Percentiles rank a stretch among this genome's conserved stretches.
Conservation (phyloP, 2,888 invertebrate genomes). For the Mythimna impura region DNA sequence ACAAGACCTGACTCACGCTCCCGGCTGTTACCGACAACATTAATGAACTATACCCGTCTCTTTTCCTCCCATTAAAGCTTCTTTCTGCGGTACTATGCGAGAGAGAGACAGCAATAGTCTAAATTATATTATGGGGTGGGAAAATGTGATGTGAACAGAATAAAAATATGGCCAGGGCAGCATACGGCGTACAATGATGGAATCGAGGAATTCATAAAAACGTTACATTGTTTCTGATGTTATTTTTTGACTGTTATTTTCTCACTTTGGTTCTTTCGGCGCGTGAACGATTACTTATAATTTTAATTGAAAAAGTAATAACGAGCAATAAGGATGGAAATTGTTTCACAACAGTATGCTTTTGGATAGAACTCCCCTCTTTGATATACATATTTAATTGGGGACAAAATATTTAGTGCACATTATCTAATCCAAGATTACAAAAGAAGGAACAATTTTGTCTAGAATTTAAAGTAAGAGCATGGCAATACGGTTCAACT, state of each 20-base stretch:
- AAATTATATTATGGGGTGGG: conserved; percentile 68
- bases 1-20: conserved; percentile 58
- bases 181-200: conserved; percentile 69
- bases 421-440: too few relatives aligned
- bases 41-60: conserved; percentile 65
- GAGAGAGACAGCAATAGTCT: conserved; percentile 64
- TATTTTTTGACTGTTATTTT: conserved; percentile 43
- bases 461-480: too few relatives aligned
- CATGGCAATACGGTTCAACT: background rate
- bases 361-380: too few relatives aligned
- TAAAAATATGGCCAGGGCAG: conserved; percentile 75
- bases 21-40: conserved; percentile 55
- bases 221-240: conserved; percentile 36
- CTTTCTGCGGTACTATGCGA: conserved; percentile 28
- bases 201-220: conserved; percentile 65
- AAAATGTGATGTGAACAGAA: conserved; percentile 75
- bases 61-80: conserved; percentile 70
- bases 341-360: background rate
- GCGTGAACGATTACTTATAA: too few relatives aligned
- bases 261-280: background rate
- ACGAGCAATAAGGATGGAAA: background rate
- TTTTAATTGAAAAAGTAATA: too few relatives aligned
- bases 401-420: too few relatives aligned
- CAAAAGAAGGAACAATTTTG: too few relatives aligned
- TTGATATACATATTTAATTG: too few relatives aligned